phyloP scores from a whole-genome alignment of 2,888 invertebrate genomes.

The Latheticus oryzae region DNA sequence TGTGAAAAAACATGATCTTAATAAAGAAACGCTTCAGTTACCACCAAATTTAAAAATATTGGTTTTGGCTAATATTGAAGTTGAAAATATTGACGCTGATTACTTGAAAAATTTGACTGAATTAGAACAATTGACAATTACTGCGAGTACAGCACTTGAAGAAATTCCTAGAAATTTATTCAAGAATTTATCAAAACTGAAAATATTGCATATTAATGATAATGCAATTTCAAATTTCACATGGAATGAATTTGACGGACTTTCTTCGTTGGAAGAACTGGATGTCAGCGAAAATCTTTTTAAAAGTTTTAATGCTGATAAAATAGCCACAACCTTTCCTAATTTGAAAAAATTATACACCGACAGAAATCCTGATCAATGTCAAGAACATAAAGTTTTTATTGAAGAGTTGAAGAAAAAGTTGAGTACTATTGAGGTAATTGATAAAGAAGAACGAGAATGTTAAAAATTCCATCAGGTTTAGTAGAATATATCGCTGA shows the following conservation, averaged over 20 bases:
- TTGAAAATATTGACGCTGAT: background rate
- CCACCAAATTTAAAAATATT: slow-evolving; percentile 1
- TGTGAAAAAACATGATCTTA: too few relatives aligned
- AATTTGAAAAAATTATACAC: slow-evolving; percentile 3
- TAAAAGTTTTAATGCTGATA: slow-evolving; percentile 13
- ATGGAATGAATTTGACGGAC: slow-evolving; percentile 23
- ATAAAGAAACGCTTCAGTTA: too few relatives aligned
- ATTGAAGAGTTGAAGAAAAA: background rate
- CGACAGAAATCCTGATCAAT: background rate
- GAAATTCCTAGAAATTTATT: slow-evolving; percentile 4
- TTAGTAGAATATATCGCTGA: too few relatives aligned
- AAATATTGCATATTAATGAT: background rate
- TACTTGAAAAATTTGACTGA: background rate
- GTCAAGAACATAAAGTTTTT: background rate
- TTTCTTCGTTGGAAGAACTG: background rate
- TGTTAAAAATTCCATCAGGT: too few relatives aligned
- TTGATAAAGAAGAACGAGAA: background rate
- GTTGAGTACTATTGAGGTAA: background rate
- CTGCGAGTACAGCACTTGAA: background rate
- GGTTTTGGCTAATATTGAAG: background rate
- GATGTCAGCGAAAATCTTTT: slow-evolving; percentile 6
- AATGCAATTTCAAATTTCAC: slow-evolving; percentile 6
- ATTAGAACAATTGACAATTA: slow-evolving; percentile 2
- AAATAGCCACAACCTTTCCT: slow-evolving; percentile 11
- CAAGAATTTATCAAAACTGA: background rate